phyloP scores from a whole-genome alignment of 1,140 invertebrate genomes.

The Drosophila punjabiensis region DNA sequence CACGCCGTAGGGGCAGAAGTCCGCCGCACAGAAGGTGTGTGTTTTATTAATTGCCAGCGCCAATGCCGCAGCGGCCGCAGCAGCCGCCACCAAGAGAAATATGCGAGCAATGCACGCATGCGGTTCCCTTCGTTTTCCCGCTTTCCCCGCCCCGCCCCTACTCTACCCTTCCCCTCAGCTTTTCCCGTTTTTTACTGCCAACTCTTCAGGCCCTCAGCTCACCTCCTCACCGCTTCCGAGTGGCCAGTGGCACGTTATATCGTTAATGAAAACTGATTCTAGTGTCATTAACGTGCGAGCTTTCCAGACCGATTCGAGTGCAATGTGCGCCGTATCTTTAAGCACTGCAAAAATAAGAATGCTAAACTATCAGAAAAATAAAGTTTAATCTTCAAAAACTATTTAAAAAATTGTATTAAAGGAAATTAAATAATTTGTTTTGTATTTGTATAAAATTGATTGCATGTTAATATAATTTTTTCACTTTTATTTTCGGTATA shows the following conservation, averaged over 20 bases:
- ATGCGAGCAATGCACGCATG: slow-evolving; percentile 77
- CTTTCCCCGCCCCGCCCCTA: too few relatives aligned
- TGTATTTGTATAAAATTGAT: not conserved
- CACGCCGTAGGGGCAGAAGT: slow-evolving; percentile 9
- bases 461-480: fast-evolving
- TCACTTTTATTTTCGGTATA: not conserved
- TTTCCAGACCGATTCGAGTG: slow-evolving; percentile 69
- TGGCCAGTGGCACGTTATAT: slow-evolving; percentile 63
- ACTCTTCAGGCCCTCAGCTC: slow-evolving; percentile 9
- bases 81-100: slow-evolving; percentile 63
- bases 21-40: slow-evolving; percentile 74
- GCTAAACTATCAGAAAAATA: not conserved
- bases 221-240: slow-evolving; percentile 33
- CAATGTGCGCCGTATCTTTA: slow-evolving; percentile 44
- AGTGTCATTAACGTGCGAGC: slow-evolving; percentile 82
- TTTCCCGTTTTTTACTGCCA: slow-evolving; percentile 8
- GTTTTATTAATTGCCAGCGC: slow-evolving; percentile 80
- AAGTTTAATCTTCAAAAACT: not conserved
- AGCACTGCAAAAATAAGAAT: not conserved
- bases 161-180: not conserved
- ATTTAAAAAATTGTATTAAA: not conserved
- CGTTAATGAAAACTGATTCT: slow-evolving; percentile 84
- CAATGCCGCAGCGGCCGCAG: slow-evolving; percentile 59
- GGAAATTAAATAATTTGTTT: not conserved
- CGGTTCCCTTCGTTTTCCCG: slow-evolving; percentile 42